Conservation (phyloP, 2,888 invertebrate species). For the Pilophorus perplexus region DNA sequence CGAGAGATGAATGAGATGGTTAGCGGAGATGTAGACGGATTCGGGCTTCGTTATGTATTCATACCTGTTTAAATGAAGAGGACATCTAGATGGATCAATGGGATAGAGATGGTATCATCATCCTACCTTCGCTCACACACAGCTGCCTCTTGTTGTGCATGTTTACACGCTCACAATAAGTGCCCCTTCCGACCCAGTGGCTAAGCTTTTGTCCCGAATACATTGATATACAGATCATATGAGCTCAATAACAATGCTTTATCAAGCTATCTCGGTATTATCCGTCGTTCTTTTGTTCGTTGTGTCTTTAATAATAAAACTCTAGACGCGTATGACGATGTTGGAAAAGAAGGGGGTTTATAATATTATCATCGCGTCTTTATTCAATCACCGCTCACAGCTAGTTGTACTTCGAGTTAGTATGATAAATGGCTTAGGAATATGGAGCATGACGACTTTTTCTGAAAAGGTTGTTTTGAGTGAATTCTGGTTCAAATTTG, state of each 20-base stretch:
- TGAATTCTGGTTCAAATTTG: too few relatives aligned
- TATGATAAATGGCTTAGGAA: too few relatives aligned
- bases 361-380: too few relatives aligned
- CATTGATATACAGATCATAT: conserved; percentile 30
- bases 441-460: too few relatives aligned
- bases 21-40: conserved; percentile 4
- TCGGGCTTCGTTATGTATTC: conserved; percentile 3
- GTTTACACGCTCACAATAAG: conserved; percentile 12
- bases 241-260: conserved; percentile 12
- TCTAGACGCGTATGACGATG: too few relatives aligned
- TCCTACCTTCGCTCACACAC: conserved; percentile 4
- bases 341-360: too few relatives aligned
- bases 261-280: conserved; percentile 11
- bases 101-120: conserved; percentile 19
- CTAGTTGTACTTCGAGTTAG: too few relatives aligned
- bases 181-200: neutral
- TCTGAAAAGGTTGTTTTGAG: too few relatives aligned
- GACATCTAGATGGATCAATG: neutral
- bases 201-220: conserved; percentile 9
- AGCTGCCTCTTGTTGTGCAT: conserved; percentile 19
- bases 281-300: neutral
- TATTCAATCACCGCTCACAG: too few relatives aligned
- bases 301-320: neutral
- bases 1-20: too few relatives aligned
- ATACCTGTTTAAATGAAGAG: conserved; percentile 14